These are phyloP conservation scores for Acanthisitta chloris DNA, from an alignment of 2,113 vertebrate species.

Conservation along the genomic window DNA sequence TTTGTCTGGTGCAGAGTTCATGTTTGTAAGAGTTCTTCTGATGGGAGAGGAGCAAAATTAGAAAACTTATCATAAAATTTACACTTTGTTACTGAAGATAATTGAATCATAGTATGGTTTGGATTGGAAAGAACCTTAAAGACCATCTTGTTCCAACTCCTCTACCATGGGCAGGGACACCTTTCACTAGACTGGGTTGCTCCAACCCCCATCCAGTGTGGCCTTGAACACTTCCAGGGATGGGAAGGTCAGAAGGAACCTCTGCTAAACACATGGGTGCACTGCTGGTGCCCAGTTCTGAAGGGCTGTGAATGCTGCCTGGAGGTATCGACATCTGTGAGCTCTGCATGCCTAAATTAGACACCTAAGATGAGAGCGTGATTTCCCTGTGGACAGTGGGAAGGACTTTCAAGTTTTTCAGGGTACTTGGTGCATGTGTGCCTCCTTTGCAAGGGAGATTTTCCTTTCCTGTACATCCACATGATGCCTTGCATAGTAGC, in stretches of 20 bases:
- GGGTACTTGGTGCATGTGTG: no score
- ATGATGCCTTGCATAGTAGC: fast-evolving
- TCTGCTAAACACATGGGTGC: background rate
- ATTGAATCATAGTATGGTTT: background rate
- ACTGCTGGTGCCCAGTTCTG: background rate
- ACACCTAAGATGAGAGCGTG: background rate
- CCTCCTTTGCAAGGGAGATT: background rate
- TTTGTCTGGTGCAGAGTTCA: background rate
- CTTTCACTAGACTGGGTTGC: background rate
- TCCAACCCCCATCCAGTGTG: background rate
- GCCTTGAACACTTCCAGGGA: background rate
- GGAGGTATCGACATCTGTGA: background rate
- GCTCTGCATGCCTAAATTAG: fast-evolving
- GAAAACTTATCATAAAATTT: background rate
- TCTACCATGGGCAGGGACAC: background rate
- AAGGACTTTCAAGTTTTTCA: background rate
- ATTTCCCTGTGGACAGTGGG: background rate
- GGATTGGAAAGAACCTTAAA: background rate
- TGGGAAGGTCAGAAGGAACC: background rate
- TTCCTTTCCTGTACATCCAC: background rate
- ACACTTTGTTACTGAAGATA: background rate
- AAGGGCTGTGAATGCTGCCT: background rate
- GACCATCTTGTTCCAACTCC: background rate
- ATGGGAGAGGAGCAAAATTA: background rate
- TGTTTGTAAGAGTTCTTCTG: background rate